A percentile compares a stretch with the other conserved stretches of the same genome.
phyloP scores from a whole-genome alignment of 2,888 invertebrate species.

The Apantesis nais region DNA sequence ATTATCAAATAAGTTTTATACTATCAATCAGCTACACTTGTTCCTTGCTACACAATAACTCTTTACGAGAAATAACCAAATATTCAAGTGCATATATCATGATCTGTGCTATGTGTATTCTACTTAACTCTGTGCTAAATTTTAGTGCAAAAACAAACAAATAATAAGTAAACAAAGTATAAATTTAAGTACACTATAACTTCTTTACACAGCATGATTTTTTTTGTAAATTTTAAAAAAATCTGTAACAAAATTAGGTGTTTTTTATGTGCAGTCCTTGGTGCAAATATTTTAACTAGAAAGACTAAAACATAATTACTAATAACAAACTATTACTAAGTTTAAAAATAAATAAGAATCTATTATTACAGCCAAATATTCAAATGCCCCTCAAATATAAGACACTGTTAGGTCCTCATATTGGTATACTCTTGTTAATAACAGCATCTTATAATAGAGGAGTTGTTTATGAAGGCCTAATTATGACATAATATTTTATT shows the following conservation, averaged over 20 bases:
- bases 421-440: background rate
- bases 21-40: background rate
- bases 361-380: conserved; percentile 16
- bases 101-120: conserved; percentile 46
- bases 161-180: conserved; percentile 39
- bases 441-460: background rate
- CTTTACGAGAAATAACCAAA: conserved; percentile 38
- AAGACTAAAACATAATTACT: conserved; percentile 37
- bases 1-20: background rate
- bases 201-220: conserved; percentile 29
- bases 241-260: conserved; percentile 14
- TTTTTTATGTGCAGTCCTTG: conserved; percentile 38
- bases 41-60: background rate
- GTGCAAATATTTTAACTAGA: conserved; percentile 43
- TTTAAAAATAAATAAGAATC: conserved; percentile 57
- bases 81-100: conserved; percentile 39
- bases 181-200: conserved; percentile 60
- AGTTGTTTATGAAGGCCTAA: background rate
- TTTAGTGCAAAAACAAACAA: conserved; percentile 51
- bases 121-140: conserved; percentile 54
- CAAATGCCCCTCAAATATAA: background rate
- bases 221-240: conserved; percentile 27
- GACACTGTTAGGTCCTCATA: background rate
- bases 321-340: conserved; percentile 43
- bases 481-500: conserved; percentile 39